A percentile compares a stretch with the other conserved stretches of the same genome.
phyloP scores from a whole-genome alignment of 2,797 vertebrate species.

The Acanthurus lineatus region DNA sequence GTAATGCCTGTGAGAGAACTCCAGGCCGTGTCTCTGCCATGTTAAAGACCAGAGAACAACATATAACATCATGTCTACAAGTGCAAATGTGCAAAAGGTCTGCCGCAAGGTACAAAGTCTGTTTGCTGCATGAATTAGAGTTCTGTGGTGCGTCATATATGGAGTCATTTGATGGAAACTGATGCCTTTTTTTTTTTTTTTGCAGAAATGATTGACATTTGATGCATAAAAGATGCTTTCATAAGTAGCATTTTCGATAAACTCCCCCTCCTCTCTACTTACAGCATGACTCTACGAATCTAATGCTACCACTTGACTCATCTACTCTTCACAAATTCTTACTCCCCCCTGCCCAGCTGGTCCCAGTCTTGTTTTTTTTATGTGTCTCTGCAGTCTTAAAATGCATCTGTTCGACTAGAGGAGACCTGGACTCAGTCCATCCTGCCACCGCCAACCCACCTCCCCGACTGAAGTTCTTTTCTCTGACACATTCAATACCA shows the following conservation, averaged over 20 bases:
- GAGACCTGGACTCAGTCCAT: conserved; percentile 42
- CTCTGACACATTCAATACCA: conserved; percentile 80
- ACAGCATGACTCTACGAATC: conserved; percentile 23
- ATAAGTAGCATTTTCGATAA: not conserved
- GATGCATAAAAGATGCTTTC: not conserved
- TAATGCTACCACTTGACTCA: conserved; percentile 33
- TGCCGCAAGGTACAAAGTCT: not conserved
- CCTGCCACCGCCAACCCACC: conserved; percentile 38
- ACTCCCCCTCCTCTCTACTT: conserved; percentile 8
- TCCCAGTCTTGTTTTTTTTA: not conserved
- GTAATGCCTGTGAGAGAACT: conserved; percentile 60
- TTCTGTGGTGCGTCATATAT: not conserved
- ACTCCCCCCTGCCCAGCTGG: conserved; percentile 10
- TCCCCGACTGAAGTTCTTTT: conserved; percentile 69
- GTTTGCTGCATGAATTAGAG: not conserved
- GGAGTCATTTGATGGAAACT: conserved; percentile 6
- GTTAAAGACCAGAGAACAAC: conserved; percentile 58
- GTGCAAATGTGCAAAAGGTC: conserved; percentile 21
- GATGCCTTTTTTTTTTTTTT: conserved; percentile 1
- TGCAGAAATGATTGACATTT: not conserved
- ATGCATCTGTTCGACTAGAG: conserved; percentile 55
- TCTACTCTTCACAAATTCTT: conserved; percentile 33
- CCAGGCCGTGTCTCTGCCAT: conserved; percentile 36
- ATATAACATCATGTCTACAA: conserved; percentile 19
- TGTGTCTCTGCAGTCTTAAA: conserved; percentile 23